phyloP scores from a whole-genome alignment of 2,113 vertebrate species.

The Otus sunia region DNA sequence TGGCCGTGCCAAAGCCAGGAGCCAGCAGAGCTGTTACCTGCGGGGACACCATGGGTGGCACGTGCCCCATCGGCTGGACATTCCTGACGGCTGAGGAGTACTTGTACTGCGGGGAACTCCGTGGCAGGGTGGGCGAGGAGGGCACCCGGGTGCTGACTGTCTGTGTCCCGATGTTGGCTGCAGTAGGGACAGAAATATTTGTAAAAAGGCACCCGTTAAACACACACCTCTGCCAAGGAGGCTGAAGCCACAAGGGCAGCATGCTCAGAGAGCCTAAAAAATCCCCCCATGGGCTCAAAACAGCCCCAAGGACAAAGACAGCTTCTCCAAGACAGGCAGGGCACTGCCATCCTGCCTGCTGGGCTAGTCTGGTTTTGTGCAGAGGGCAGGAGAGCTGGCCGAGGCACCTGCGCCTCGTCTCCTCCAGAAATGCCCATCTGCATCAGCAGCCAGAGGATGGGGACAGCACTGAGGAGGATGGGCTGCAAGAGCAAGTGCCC shows the following conservation, averaged over 20 bases:
- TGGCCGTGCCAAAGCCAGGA: fast-evolving
- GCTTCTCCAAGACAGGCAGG: neutral
- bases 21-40: constrained; percentile 65
- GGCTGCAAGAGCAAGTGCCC: neutral
- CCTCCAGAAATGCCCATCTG: neutral
- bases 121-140: constrained; percentile 49
- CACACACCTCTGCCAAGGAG: fast-evolving
- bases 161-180: constrained; percentile 94
- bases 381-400: neutral
- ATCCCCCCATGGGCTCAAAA: neutral
- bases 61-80: constrained; percentile 71
- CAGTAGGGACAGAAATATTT: neutral
- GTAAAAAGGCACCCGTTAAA: neutral
- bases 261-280: neutral
- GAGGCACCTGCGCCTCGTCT: neutral
- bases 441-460: neutral
- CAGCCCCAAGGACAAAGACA: neutral
- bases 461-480: neutral
- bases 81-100: constrained; percentile 80
- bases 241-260: neutral
- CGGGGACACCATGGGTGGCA: constrained; percentile 53
- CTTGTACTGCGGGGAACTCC: constrained; percentile 78
- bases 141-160: constrained; percentile 77
- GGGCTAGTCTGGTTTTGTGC: neutral
- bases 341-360: fast-evolving